Evolutionary conservation across 2,113 vertebrate species (phyloP).

Genomic region (Campylorhamphus procurvoides): DNA sequence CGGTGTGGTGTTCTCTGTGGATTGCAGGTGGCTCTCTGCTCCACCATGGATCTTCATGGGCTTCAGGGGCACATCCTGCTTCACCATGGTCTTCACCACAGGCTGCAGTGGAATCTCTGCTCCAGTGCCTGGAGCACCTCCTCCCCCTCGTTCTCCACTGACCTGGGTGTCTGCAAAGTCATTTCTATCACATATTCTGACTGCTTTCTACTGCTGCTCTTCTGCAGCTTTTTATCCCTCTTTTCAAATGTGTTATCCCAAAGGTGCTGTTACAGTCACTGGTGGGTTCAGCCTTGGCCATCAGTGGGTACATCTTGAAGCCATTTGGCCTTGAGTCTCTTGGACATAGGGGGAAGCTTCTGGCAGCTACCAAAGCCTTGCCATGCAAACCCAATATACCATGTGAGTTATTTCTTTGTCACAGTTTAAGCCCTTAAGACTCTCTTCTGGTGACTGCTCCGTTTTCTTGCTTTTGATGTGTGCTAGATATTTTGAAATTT

Average conservation of each 20-base stretch:
- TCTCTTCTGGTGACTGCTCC: constrained; percentile 4
- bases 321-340: background rate
- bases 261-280: background rate
- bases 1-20: background rate
- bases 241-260: background rate
- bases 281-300: background rate
- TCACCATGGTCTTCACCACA: background rate
- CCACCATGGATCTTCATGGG: no score
- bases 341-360: background rate
- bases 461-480: constrained; percentile 10
- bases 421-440: constrained; percentile 37
- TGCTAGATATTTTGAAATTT: constrained; percentile 37
- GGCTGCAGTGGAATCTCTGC: background rate
- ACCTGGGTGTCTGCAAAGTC: background rate
- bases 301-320: background rate
- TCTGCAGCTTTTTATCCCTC: background rate
- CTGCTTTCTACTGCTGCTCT: background rate
- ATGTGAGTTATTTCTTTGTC: constrained; percentile 66
- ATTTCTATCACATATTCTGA: background rate
- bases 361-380: background rate
- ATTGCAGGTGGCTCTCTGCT: background rate
- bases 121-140: background rate
- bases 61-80: background rate
- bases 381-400: background rate
- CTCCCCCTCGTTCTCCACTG: background rate